These are phyloP conservation scores for Trichogramma dendrolimi DNA, from an alignment of 2,888 invertebrate genomes.

Conservation along the genomic window DNA sequence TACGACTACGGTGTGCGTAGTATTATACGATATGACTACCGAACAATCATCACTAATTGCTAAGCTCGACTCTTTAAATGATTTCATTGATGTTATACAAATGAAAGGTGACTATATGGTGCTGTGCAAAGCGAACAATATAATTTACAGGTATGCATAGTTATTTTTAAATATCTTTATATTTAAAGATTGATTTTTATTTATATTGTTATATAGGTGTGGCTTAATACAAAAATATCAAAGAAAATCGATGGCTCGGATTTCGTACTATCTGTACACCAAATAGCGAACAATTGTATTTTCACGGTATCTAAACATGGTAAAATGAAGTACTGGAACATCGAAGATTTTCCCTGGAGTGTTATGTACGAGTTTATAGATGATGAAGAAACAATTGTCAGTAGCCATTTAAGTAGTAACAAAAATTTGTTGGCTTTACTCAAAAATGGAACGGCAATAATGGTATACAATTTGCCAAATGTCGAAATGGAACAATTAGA, in stretches of 20 bases:
- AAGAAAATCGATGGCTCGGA: conserved; percentile 35
- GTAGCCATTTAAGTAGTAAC: conserved; percentile 37
- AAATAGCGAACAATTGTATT: conserved; percentile 33
- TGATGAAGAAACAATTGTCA: conserved; percentile 29
- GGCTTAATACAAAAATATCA: conserved; percentile 29
- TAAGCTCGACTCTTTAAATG: conserved; percentile 21
- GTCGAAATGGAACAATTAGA: conserved; percentile 28
- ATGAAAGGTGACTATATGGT: conserved; percentile 19
- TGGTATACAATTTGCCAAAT: conserved; percentile 32
- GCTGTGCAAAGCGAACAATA: conserved; percentile 30
- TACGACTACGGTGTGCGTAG: conserved; percentile 29
- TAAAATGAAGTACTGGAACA: conserved; percentile 37
- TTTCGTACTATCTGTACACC: conserved; percentile 37
- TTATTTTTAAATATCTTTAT: background rate
- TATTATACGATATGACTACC: conserved; percentile 23
- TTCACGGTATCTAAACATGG: conserved; percentile 38
- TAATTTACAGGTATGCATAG: conserved; percentile 32
- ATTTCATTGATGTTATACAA: conserved; percentile 23
- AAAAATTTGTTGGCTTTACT: conserved; percentile 38
- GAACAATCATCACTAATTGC: conserved; percentile 19
- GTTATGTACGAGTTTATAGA: conserved; percentile 10
- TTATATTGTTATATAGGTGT: conserved; percentile 29
- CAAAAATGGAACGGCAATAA: conserved; percentile 31
- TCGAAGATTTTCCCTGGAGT: conserved; percentile 29
- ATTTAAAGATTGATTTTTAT: background rate